Evolutionary conservation across 2,888 invertebrate genomes (phyloP).

Genomic region (Drosophila kokeensis): DNA sequence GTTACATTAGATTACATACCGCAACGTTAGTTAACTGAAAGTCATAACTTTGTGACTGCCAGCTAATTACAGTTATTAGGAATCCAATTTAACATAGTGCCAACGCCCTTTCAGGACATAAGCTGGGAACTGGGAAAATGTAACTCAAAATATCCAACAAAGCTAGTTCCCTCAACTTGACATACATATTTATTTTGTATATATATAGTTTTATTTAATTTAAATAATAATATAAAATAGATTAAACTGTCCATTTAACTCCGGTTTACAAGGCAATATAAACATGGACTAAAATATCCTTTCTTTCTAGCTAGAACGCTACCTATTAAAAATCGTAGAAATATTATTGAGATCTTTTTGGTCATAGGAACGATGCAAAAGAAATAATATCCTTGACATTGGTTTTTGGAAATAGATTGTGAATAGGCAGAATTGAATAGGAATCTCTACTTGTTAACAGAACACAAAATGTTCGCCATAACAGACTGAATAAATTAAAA

Average conservation of each 20-base stretch:
- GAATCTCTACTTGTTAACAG: background rate
- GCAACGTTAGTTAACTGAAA: conserved; percentile 16
- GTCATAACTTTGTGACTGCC: conserved; percentile 45
- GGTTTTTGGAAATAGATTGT: background rate
- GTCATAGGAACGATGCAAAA: background rate
- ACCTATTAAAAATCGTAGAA: background rate
- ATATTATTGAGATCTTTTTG: background rate
- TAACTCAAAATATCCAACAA: background rate
- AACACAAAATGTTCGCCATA: background rate
- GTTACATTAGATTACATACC: conserved; percentile 22
- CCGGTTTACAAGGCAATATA: background rate
- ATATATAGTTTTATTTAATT: background rate
- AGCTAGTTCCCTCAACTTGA: background rate
- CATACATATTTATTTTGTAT: background rate
- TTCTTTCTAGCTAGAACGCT: background rate
- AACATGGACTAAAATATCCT: background rate
- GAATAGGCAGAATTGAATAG: background rate
- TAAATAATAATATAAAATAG: background rate
- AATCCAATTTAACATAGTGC: background rate
- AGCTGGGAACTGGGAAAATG: background rate
- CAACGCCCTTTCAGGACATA: background rate
- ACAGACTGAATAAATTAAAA: background rate
- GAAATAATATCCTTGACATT: background rate
- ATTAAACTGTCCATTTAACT: background rate
- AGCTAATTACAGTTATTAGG: conserved; percentile 58